Percentiles rank a stretch among this genome's conserved stretches.
These are phyloP conservation scores for Schlechtendalia chinensis DNA, from an alignment of 1,140 invertebrate genomes.

Conservation along the genomic window DNA sequence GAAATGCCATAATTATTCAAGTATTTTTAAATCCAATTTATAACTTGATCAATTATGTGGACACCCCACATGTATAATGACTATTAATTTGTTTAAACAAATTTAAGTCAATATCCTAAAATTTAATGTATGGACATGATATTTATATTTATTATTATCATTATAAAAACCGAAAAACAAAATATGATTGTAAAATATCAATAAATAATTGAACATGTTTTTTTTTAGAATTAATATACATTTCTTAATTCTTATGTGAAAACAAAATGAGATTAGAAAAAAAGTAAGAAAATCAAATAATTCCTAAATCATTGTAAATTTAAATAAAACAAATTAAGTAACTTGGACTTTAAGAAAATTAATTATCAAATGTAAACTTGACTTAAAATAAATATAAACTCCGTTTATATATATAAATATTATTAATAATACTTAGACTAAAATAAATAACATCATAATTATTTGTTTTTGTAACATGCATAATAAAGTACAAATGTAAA, in stretches of 20 bases:
- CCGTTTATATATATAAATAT: not conserved
- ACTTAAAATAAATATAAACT: not conserved
- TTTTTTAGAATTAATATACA: too few species aligned
- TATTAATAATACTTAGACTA: not conserved
- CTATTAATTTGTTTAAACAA: too few species aligned
- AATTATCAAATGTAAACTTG: not conserved
- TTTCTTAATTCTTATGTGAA: too few species aligned
- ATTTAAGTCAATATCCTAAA: too few species aligned
- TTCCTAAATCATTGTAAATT: not conserved
- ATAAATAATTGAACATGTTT: too few species aligned
- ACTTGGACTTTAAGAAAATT: not conserved
- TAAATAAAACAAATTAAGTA: not conserved
- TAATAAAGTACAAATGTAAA: not conserved
- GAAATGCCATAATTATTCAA: not conserved
- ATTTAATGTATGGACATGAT: too few species aligned
- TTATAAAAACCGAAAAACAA: too few species aligned
- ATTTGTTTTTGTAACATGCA: not conserved
- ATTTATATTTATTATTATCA: too few species aligned
- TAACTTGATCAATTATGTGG: too few species aligned
- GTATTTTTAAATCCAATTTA: not conserved
- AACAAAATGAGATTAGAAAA: too few species aligned
- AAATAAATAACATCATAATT: not conserved
- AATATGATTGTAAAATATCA: too few species aligned
- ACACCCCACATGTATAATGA: too few species aligned
- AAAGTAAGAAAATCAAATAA: not conserved